Evolutionary conservation across 2,797 vertebrate species (phyloP), one percentile per base, ranked within the genome.

Genomic region (Cirrhinus mrigala): DNA sequence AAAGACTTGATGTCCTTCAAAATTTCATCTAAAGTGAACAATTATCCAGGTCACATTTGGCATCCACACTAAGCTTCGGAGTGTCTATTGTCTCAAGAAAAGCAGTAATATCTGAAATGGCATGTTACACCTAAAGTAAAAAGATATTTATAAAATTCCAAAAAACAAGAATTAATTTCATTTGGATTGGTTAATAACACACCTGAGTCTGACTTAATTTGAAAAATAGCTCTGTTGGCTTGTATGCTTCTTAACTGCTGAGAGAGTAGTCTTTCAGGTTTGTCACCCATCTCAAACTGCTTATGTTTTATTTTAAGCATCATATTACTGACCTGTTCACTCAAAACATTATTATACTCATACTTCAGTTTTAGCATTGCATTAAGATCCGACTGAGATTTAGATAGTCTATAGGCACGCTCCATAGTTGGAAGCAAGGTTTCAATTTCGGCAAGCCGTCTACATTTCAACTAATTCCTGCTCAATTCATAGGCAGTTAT

Each of bases 1-100:
- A 87, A 81, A 44, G 76, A 66, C 33, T 87, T 84, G n/a, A 81
- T 75, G 14, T 58, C 71, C 12, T 85, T 83, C 4, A 33, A 6
- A 6, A 64, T 69, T 56, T 85, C 71, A 20, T 76, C 4, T 1
- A 46, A 10, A 3, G 71, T 81, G 48, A 85, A 50, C 70, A 14
- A 29, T 37, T 44, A 68, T 84, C 46, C 1, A 76, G 44, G 10
- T 52, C 7, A 2, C 24, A n/a, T 16, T 50, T 22, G 8, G 70
- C 83, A 37, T 48, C 27, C n/a, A n/a, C n/a, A n/a, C n/a, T n/a
- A n/a, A n/a, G n/a, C 11, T 68, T 70, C 4, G 62, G 52, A 22
- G 56, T 24, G 60, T 87, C 16, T 1, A 22, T 68, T 20, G 18
- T 37, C 11, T 68, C 29, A 68, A 68, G 29, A 68, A 37, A 68